Evolutionary conservation across 2,888 invertebrate genomes (phyloP).

Genomic region (Chaetoderma sp.): DNA sequence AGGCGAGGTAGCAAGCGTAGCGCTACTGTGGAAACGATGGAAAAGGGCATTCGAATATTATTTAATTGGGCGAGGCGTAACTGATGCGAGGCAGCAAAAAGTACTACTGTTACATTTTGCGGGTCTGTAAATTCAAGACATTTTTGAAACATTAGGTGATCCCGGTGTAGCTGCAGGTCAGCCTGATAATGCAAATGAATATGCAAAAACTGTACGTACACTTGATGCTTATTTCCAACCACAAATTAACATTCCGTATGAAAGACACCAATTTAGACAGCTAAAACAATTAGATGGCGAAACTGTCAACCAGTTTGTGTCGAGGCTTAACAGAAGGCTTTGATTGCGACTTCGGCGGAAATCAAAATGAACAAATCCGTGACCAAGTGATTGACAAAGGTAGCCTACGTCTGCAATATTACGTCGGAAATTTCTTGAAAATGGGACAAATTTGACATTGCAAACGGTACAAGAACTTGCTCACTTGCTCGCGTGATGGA

Average conservation of each 20-base stretch:
- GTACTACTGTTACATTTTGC: slow-evolving; percentile 7
- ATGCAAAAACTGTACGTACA: background rate
- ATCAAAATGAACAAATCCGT: background rate
- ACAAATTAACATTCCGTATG: slow-evolving; percentile 14
- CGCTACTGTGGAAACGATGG: slow-evolving; percentile 8
- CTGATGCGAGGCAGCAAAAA: slow-evolving; percentile 3
- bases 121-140: slow-evolving; percentile 11
- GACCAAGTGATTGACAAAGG: background rate
- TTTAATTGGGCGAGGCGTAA: background rate
- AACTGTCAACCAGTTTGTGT: slow-evolving; percentile 7
- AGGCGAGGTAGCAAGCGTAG: slow-evolving; percentile 2
- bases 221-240: background rate
- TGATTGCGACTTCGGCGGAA: background rate
- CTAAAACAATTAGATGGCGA: slow-evolving; percentile 1
- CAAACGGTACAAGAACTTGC: background rate
- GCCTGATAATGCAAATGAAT: background rate
- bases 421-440: slow-evolving; percentile 1
- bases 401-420: no score
- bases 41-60: slow-evolving; percentile 3
- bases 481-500: background rate
- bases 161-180: background rate
- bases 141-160: slow-evolving; percentile 11
- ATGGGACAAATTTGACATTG: background rate
- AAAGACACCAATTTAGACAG: slow-evolving; percentile 8
- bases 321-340: background rate